Conservation (phyloP, 1,140 invertebrate species). For the Leptoteleia sp. region DNA sequence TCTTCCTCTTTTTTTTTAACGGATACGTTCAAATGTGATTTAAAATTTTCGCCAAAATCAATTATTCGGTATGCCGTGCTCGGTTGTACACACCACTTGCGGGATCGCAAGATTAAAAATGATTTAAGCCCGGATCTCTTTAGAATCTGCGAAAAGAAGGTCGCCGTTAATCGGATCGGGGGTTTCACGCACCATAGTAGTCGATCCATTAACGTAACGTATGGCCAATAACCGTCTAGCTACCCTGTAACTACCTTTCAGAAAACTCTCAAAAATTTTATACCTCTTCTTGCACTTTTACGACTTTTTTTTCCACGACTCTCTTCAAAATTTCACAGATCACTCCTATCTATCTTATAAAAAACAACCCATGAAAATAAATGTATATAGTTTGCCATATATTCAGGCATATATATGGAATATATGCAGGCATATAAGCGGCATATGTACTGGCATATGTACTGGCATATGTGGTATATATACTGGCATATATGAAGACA, state of each 20-base stretch:
- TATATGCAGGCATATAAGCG: no score
- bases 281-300: slow-evolving; percentile 24
- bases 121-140: slow-evolving; percentile 44
- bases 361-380: no score
- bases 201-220: slow-evolving; percentile 62
- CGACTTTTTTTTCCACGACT: slow-evolving; percentile 44
- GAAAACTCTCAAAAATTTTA: slow-evolving; percentile 32
- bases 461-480: no score
- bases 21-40: no score
- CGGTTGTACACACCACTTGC: slow-evolving; percentile 11
- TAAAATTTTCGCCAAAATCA: no score
- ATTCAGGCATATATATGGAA: no score
- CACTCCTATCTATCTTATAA: no score
- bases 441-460: no score
- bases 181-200: slow-evolving; percentile 42
- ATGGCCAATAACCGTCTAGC: slow-evolving; percentile 61
- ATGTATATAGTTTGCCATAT: no score
- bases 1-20: no score
- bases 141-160: slow-evolving; percentile 50
- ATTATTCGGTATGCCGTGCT: no score
- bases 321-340: slow-evolving; percentile 47
- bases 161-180: slow-evolving; percentile 57
- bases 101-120: slow-evolving; percentile 35
- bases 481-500: no score
- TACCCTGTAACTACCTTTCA: slow-evolving; percentile 10